phyloP scores from a whole-genome alignment of 2,888 invertebrate species.

The Liodrosophila aerea region DNA sequence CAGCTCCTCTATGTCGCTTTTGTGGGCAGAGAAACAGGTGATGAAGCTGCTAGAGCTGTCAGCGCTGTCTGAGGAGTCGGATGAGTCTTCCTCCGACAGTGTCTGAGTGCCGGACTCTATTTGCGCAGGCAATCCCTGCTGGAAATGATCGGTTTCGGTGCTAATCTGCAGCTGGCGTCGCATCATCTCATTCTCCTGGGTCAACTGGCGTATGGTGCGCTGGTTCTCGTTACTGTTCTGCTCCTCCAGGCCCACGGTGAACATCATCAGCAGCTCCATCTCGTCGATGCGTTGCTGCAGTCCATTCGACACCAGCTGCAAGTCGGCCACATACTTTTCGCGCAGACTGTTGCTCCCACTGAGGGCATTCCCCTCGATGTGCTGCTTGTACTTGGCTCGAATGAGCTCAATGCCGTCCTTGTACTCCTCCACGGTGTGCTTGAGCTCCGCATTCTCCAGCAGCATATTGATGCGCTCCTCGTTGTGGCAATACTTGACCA shows the following conservation, averaged over 20 bases:
- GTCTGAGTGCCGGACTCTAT: conserved; percentile 49
- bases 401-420: conserved; percentile 38
- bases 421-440: conserved; percentile 41
- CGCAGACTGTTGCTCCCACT: conserved; percentile 26
- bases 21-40: conserved; percentile 41
- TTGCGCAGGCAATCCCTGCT: conserved; percentile 18
- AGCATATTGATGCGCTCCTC: conserved; percentile 34
- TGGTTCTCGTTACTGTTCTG: conserved; percentile 34
- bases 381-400: conserved; percentile 36
- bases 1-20: conserved; percentile 9
- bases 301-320: conserved; percentile 26
- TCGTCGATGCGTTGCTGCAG: conserved; percentile 51
- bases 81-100: not conserved
- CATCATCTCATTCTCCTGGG: conserved; percentile 47
- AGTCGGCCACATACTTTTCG: conserved; percentile 25
- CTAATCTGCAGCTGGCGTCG: conserved; percentile 56
- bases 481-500: conserved; percentile 38
- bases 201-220: conserved; percentile 37
- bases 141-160: conserved; percentile 8
- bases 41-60: conserved; percentile 43
- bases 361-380: conserved; percentile 24
- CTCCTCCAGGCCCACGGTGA: conserved; percentile 28
- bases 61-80: conserved; percentile 21
- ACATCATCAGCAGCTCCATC: conserved; percentile 49
- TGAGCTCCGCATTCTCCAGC: conserved; percentile 51